Base-by-base conservation (phyloP, 1,140 invertebrate species). In the Bombus soroeensis region DNA sequence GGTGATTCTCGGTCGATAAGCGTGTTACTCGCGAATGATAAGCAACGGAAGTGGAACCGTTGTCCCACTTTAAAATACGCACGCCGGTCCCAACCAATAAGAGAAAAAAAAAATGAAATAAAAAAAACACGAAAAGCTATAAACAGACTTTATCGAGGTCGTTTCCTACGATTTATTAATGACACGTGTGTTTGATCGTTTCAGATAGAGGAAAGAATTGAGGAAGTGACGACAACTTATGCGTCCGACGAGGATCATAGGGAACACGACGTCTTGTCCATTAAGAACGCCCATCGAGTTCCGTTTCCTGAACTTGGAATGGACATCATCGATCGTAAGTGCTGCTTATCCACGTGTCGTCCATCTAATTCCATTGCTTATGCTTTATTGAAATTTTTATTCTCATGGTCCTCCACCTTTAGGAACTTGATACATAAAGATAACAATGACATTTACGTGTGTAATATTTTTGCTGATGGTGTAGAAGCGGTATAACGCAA, bases 281-380 rank as follows among this genome's bases (percentile, higher is more conserved):
- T 93, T 88, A 89, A 87, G 78, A 93, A 93, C 82, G 85, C 89
- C 47, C 93, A 94, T 71, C 94, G 96, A 47, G 96, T 97, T 59
- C 96, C 96, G 39, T 97, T 97, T 94, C 97, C 97, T 5, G 97
- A 97, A 92, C 96, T 96, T 59, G 97, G 97, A 66, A 96, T 96
- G 73, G 97, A 97, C 92, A 96, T 97, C 86, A 94, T 97, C 81
- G 96, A 97, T 93, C 94, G 95, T 95, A 90, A 95, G 94, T 94
- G 47, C 3, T 13, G 3, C 12, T 3, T 22, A 41, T 59, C 28
- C 57, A n/a, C 1, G 28, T 13, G 59, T 62, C 59, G 4, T n/a
- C 13, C 37, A 22, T 39, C 10, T 1, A 70, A 22, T 37, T 70
- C 12, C 34, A 34, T 70, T 22, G 10, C 1, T 37, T 22, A 9